Evolutionary conservation across 1,140 invertebrate genomes (phyloP).

Genomic region (Camponotus pennsylvanicus): DNA sequence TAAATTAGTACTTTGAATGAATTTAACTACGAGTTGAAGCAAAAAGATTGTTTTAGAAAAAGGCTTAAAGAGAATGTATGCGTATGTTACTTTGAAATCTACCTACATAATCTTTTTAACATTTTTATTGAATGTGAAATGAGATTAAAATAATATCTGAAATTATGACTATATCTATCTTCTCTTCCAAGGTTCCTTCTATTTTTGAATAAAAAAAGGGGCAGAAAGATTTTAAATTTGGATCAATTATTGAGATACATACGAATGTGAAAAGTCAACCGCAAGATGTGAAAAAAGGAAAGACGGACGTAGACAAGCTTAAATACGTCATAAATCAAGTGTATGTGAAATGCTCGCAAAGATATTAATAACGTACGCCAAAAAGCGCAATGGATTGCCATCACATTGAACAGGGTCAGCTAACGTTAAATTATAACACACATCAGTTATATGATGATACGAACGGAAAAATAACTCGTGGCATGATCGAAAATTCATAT

Average conservation of each 20-base stretch:
- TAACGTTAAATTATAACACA: slow-evolving; percentile 44
- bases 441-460: slow-evolving; percentile 37
- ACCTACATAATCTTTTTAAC: neutral
- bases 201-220: neutral
- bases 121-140: neutral
- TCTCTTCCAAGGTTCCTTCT: neutral
- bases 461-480: slow-evolving; percentile 15
- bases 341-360: neutral
- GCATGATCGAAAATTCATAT: neutral
- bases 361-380: slow-evolving; percentile 45
- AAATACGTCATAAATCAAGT: slow-evolving; percentile 42
- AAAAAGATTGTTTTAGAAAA: neutral
- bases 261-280: neutral
- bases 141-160: neutral
- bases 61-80: neutral
- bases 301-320: neutral
- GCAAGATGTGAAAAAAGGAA: slow-evolving; percentile 6
- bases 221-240: neutral
- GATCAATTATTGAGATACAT: neutral
- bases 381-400: slow-evolving; percentile 33
- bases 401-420: slow-evolving; percentile 12
- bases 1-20: neutral
- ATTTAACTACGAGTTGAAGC: neutral
- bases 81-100: neutral
- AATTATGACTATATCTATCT: neutral